Evolutionary conservation across 2,113 vertebrate species (phyloP).

Genomic region (Prolemur simus): DNA sequence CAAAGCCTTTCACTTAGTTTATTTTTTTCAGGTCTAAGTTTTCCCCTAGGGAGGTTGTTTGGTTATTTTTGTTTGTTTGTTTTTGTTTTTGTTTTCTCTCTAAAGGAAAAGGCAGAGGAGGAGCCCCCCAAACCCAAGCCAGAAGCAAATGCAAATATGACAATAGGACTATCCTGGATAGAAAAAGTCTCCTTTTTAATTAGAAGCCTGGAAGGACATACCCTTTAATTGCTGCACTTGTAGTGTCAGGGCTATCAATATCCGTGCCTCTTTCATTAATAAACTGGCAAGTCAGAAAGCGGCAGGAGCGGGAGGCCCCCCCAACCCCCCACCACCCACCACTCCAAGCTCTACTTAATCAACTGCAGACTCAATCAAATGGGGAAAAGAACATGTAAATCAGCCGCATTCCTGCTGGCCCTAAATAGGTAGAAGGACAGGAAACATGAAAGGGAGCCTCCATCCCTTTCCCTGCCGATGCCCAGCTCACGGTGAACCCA

Average conservation of each 20-base stretch:
- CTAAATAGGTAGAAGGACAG: conserved; percentile 82
- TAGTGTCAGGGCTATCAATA: conserved; percentile 87
- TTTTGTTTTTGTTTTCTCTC: background rate
- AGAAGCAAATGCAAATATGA: conserved; percentile 76
- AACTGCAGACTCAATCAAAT: conserved; percentile 85
- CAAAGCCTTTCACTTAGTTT: conserved; percentile 72
- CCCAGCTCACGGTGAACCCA: conserved; percentile 67
- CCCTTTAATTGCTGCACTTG: conserved; percentile 85
- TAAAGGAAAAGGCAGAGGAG: conserved; percentile 55
- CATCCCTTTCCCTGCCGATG: conserved; percentile 66
- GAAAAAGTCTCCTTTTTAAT: conserved; percentile 82
- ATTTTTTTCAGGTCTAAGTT: conserved; percentile 66
- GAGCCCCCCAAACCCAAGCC: conserved; percentile 20
- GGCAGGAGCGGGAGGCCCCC: conserved; percentile 73
- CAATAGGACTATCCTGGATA: conserved; percentile 75
- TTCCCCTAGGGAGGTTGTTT: conserved; percentile 39
- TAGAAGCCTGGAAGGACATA: conserved; percentile 84
- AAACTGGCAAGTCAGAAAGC: conserved; percentile 86
- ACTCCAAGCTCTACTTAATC: conserved; percentile 85
- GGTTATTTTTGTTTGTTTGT: no score
- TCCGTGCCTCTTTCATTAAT: conserved; percentile 87
- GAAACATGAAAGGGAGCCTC: conserved; percentile 78
- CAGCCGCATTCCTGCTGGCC: conserved; percentile 82
- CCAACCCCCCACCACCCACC: no score
- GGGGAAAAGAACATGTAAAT: conserved; percentile 85